phyloP scores from a whole-genome alignment of 1,140 invertebrate genomes.

The Conus betulinus region DNA sequence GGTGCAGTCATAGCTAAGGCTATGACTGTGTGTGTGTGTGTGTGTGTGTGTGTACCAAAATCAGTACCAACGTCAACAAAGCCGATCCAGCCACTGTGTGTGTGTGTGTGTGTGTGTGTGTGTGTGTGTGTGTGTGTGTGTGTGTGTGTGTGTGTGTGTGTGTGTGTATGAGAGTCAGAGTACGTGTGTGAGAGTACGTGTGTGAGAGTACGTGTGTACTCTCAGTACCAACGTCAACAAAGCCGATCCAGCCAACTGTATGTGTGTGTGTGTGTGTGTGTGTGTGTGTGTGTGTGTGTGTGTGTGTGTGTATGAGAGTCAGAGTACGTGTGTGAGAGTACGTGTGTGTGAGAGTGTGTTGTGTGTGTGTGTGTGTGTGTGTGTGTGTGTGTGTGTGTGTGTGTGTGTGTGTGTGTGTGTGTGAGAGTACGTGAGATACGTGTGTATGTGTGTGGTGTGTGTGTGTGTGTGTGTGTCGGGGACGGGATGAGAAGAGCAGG shows the following conservation, averaged over 20 bases:
- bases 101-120: neutral
- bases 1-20: no score
- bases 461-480: no score
- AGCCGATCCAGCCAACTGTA: no score
- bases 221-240: no score
- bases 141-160: neutral
- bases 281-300: neutral
- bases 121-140: neutral
- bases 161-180: neutral
- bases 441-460: no score
- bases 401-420: no score
- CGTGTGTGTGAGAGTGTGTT: neutral
- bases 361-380: no score
- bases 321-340: neutral
- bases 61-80: no score
- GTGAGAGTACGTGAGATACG: no score
- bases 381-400: no score
- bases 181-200: neutral
- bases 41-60: neutral
- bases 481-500: no score
- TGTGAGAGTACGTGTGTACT: neutral
- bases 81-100: neutral
- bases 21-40: constrained; percentile 31
- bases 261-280: neutral
- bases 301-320: neutral